These are phyloP conservation scores for Philotrypesis tridentata DNA, from an alignment of 1,140 invertebrate genomes.

Conservation along the genomic window DNA sequence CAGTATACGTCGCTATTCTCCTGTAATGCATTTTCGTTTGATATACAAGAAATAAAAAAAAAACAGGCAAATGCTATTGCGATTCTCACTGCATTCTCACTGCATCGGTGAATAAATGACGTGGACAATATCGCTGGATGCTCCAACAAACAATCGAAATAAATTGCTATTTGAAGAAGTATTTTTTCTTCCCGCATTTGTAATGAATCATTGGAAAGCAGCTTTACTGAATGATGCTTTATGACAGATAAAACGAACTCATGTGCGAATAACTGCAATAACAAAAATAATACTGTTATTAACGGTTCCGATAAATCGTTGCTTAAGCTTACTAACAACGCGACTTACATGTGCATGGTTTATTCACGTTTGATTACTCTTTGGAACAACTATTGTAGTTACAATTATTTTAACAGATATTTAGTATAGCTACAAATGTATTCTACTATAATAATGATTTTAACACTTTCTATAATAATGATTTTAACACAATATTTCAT, in stretches of 20 bases:
- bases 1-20: no score
- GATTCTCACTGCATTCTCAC: neutral
- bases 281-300: constrained; percentile 27
- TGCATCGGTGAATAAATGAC: neutral
- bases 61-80: neutral
- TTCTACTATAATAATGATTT: no score
- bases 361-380: constrained; percentile 20
- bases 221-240: constrained; percentile 22
- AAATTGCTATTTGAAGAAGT: neutral
- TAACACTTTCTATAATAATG: no score
- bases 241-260: constrained; percentile 1
- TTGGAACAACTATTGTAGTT: neutral
- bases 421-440: no score
- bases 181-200: neutral
- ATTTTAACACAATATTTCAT: no score
- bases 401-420: neutral
- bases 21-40: no score
- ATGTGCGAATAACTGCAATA: neutral
- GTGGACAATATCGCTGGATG: neutral
- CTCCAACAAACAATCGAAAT: neutral
- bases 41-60: no score
- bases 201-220: constrained; percentile 9
- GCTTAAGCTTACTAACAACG: neutral
- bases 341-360: neutral
- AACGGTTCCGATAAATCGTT: constrained; percentile 21